Conservation (phyloP, 2,113 vertebrate genomes). For the Microtus montanus region DNA sequence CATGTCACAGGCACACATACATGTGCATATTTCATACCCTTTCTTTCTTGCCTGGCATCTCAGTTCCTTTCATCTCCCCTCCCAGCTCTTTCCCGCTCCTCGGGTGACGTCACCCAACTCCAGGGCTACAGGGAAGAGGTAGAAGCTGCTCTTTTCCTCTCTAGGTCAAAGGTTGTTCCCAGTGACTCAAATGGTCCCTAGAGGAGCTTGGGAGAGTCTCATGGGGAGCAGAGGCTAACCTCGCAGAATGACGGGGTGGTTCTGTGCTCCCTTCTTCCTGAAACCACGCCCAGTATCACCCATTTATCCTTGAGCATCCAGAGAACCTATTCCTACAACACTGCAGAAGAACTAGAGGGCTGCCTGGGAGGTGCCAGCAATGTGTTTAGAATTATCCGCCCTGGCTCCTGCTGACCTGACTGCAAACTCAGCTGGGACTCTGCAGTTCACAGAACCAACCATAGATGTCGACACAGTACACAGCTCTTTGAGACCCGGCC, state of each 20-base stretch:
- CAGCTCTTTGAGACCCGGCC: background rate
- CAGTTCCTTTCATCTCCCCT: too few relatives aligned
- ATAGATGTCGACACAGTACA: constrained; percentile 60
- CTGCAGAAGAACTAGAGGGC: background rate
- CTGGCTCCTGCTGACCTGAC: accelerated
- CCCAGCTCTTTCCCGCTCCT: background rate
- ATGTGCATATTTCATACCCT: background rate
- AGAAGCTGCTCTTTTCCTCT: background rate
- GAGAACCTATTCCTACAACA: too few relatives aligned
- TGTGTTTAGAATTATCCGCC: background rate
- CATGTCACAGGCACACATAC: background rate
- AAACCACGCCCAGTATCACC: background rate
- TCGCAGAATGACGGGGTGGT: background rate
- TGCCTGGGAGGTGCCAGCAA: too few relatives aligned
- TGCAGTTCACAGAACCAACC: constrained; percentile 37
- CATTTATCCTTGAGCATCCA: background rate
- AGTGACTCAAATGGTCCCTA: background rate
- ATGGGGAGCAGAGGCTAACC: background rate
- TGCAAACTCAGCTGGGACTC: background rate
- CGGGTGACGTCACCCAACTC: background rate
- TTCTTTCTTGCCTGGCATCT: background rate
- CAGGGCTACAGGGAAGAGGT: background rate
- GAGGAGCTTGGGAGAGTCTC: background rate
- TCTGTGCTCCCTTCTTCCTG: background rate
- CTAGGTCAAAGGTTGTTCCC: background rate